Evolutionary conservation across 2,797 vertebrate genomes (phyloP).

Genomic region (Scolopax bukidnonensis): DNA sequence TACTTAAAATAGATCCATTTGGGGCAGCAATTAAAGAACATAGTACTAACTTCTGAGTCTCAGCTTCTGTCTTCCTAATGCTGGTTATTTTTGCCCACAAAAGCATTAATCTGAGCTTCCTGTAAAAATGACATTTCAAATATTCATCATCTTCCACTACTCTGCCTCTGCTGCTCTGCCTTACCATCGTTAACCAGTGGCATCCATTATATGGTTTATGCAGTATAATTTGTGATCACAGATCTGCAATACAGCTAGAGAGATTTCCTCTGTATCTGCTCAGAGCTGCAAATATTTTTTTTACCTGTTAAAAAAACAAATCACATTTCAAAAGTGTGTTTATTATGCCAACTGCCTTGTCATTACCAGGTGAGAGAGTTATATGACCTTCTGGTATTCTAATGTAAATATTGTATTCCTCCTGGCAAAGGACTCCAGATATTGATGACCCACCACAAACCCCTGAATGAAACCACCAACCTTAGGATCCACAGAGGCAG

Average conservation of each 20-base stretch:
- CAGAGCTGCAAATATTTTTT: neutral
- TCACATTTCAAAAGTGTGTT: neutral
- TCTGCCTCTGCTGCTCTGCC: neutral
- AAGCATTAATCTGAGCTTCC: conserved; percentile 37
- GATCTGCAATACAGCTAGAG: neutral
- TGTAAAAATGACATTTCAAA: conserved; percentile 24
- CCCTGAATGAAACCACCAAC: neutral
- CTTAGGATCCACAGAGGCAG: neutral
- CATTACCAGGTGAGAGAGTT: neutral
- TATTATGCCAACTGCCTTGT: neutral
- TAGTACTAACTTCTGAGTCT: neutral
- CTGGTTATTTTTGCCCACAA: conserved; percentile 45
- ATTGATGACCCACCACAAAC: neutral
- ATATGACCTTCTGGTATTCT: neutral
- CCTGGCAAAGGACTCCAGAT: neutral
- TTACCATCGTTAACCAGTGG: neutral
- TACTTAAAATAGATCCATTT: conserved; percentile 49
- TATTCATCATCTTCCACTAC: conserved; percentile 31
- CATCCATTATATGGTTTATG: neutral
- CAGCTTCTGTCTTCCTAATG: conserved; percentile 13
- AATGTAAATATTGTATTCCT: neutral
- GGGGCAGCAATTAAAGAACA: conserved; percentile 45
- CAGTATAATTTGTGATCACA: neutral
- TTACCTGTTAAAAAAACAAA: neutral
- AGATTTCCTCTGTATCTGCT: neutral